Conservation (phyloP, 1,140 invertebrate species). For the Listronotus oregonensis region DNA sequence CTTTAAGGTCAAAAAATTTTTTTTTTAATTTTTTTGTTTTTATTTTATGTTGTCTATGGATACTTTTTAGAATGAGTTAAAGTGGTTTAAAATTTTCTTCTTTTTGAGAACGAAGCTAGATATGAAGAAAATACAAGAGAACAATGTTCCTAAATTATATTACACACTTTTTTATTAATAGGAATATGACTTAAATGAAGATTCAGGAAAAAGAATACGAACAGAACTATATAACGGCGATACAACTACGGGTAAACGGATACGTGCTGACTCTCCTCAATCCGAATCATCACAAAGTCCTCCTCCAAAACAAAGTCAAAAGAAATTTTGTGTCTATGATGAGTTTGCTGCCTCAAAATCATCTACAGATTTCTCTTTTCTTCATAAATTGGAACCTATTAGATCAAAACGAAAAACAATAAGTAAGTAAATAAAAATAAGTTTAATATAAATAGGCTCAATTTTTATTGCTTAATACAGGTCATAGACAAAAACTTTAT, state of each 20-base stretch:
- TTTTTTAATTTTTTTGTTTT: too few species aligned
- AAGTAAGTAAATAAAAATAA: conserved; percentile 38
- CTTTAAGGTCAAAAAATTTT: too few species aligned
- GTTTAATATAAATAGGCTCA: too few species aligned
- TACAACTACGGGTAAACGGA: conserved; percentile 4
- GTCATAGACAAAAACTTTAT: too few species aligned
- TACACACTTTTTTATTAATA: conserved; percentile 25
- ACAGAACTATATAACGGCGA: conserved; percentile 28
- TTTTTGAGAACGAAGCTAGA: too few species aligned
- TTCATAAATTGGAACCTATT: conserved; percentile 29
- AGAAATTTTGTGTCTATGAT: conserved; percentile 46
- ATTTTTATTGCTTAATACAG: too few species aligned
- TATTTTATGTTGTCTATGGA: too few species aligned
- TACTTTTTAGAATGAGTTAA: too few species aligned
- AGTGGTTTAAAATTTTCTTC: too few species aligned
- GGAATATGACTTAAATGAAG: conserved; percentile 38
- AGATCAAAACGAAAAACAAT: conserved; percentile 37
- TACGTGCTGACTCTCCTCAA: conserved; percentile 32
- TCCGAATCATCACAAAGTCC: conserved; percentile 23
- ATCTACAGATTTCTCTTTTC: conserved; percentile 39
- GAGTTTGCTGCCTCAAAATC: conserved; percentile 45
- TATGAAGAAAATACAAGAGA: too few species aligned
- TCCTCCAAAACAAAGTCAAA: conserved; percentile 31
- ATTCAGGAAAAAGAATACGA: conserved; percentile 38
- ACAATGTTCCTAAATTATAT: too few species aligned